Percentiles rank a stretch among this genome's conserved stretches.
phyloP scores from a whole-genome alignment of 2,113 vertebrate species.

The Etheostoma spectabile region DNA sequence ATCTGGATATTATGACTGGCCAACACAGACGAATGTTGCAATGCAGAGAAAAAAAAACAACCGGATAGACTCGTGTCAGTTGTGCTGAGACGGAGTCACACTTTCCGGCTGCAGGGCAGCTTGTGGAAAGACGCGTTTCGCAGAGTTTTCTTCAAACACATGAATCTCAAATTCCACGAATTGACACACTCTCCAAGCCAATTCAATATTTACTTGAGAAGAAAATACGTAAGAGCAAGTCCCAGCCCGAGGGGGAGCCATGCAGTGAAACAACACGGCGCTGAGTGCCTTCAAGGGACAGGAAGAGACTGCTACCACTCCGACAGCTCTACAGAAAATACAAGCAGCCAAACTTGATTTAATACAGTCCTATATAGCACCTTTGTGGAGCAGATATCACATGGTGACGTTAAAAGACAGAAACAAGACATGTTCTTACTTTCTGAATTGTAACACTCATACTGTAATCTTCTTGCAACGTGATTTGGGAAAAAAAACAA shows the following conservation, averaged over 20 bases:
- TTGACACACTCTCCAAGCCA: neutral
- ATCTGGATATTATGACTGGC: neutral
- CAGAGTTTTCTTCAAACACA: neutral
- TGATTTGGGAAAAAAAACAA: neutral
- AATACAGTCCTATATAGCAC: neutral
- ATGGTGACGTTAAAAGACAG: neutral
- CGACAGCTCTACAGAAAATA: too few relatives aligned
- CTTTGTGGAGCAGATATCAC: neutral
- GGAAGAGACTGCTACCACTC: neutral
- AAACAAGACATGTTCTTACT: neutral
- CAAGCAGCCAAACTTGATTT: neutral
- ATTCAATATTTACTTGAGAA: neutral
- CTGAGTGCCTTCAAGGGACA: neutral
- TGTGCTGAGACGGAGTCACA: neutral
- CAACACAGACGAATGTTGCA: neutral
- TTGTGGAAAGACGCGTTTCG: neutral
- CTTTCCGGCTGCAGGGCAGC: constrained; percentile 3
- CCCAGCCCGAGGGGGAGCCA: neutral
- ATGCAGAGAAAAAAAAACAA: neutral
- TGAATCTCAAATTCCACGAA: neutral
- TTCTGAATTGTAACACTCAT: too few relatives aligned
- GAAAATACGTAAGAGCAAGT: neutral
- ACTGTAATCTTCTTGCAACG: neutral
- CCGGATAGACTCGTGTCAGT: neutral
- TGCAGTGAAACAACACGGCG: neutral